These are phyloP conservation scores for Distichodus sexfasciatus DNA, from an alignment of 2,797 vertebrate genomes.

Conservation along the genomic window DNA sequence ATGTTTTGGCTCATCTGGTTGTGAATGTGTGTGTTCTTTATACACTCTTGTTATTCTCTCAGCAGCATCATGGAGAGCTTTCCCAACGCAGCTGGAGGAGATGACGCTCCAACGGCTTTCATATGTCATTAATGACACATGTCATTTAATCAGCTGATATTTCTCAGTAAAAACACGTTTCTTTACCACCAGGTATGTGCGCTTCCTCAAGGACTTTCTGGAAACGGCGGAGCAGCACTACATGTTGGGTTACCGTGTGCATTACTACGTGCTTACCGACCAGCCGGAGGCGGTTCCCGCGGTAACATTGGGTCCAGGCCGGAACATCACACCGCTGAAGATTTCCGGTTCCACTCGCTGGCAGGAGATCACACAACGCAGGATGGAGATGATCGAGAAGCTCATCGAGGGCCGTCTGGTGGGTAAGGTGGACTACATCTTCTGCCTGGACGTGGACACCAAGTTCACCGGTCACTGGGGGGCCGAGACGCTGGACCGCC, in stretches of 20 bases:
- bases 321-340: slow-evolving; percentile 32
- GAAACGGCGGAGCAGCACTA: slow-evolving; percentile 60
- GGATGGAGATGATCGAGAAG: slow-evolving; percentile 70
- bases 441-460: slow-evolving; percentile 65
- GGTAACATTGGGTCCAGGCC: slow-evolving; percentile 12
- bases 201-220: slow-evolving; percentile 60
- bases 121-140: too few species aligned
- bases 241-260: slow-evolving; percentile 58
- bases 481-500: slow-evolving; percentile 65
- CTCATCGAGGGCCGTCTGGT: slow-evolving; percentile 56
- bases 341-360: slow-evolving; percentile 58
- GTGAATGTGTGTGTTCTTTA: too few species aligned
- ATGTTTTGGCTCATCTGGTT: too few species aligned
- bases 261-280: slow-evolving; percentile 62
- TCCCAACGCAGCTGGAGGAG: too few species aligned
- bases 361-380: slow-evolving; percentile 72
- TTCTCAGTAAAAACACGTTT: too few species aligned
- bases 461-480: slow-evolving; percentile 67
- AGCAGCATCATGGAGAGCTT: too few species aligned
- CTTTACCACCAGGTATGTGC: slow-evolving; percentile 63
- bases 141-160: too few species aligned
- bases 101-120: too few species aligned
- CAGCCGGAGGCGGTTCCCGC: slow-evolving; percentile 20
- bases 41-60: too few species aligned
- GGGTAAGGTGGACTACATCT: slow-evolving; percentile 54